Base-by-base conservation (phyloP, 2,797 vertebrate species). In the Neosilurus mollespiculum region DNA sequence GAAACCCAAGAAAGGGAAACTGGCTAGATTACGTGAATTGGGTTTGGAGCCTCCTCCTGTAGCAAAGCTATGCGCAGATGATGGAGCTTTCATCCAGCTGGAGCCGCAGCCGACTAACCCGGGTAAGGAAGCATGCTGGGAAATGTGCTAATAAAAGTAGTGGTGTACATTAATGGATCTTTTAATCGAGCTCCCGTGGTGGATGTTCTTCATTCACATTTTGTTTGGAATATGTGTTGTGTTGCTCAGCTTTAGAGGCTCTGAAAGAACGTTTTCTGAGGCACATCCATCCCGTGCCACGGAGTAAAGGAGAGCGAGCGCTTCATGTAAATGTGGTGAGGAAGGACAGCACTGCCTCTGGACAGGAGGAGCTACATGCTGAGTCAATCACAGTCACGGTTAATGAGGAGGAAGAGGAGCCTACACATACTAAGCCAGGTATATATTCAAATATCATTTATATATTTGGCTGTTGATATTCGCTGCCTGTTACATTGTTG, bases 221-320 rank as follows among this genome's bases (percentile, higher is more conserved):
- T 51, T 9, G 1, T 56, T 26, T 56, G 15, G 53, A n/a, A 11
- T 22, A 5, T 2, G 8, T 69, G 34, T 59, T 61, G 20, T 76
- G 56, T 86, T 82, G 7, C 84, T 78, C 87, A 99, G 98, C 96
- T 26, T 83, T 99, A 51, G 96, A 96, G 93, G 96, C 96, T 37
- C 88, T 99, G 88, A 98, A 97, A 88, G 91, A 95, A 67, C 96
- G 98, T 15, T 99, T 97, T 92, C 91, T 97, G 81, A 97, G 96
- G 62, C 98, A 99, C 10, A 75, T 93, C 15, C 90, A 96, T 43
- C 88, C 91, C 0, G 89, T 91, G 0, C 54, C 76, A 0, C 94
- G 93, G 3, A 84, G 94, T 34, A 93, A 92, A 54, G 87, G 73
- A 0, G 95, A 95, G 85, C 94, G 91, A 10, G 92, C 89, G 0